These are phyloP conservation scores for Melitaea cinxia DNA, from an alignment of 1,140 invertebrate genomes.

Conservation along the genomic window DNA sequence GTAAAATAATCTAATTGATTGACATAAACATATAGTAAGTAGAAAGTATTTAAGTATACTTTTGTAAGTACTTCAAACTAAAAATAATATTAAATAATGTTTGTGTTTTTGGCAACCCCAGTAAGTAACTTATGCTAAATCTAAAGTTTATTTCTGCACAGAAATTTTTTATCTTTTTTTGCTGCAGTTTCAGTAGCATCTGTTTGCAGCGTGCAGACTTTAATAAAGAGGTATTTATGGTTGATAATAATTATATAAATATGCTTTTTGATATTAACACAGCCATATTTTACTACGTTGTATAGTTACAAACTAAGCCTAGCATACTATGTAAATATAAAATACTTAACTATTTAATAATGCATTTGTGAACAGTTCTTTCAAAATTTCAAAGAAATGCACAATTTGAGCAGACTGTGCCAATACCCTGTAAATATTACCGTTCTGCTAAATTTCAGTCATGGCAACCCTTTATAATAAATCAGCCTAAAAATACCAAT, in stretches of 20 bases:
- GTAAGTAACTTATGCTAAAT: conserved; percentile 16
- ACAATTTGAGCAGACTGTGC: conserved; percentile 60
- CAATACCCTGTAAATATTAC: conserved; percentile 61
- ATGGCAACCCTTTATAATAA: conserved; percentile 38
- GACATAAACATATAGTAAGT: too few species aligned
- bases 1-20: neutral
- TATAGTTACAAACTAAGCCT: conserved; percentile 57
- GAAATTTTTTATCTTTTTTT: conserved; percentile 2
- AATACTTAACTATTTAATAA: conserved; percentile 50
- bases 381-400: conserved; percentile 42
- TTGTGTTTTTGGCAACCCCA: conserved; percentile 24
- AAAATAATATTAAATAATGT: neutral
- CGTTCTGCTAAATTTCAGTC: conserved; percentile 37
- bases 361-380: conserved; percentile 50
- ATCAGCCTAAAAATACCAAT: conserved; percentile 2
- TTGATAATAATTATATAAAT: conserved; percentile 74
- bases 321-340: conserved; percentile 48
- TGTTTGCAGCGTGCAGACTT: conserved; percentile 52
- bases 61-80: neutral
- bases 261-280: conserved; percentile 80
- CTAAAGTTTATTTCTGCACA: conserved; percentile 11
- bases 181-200: conserved; percentile 1
- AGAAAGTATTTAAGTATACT: neutral
- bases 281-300: conserved; percentile 74
- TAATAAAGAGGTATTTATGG: conserved; percentile 76